Base-by-base conservation (phyloP, 2,888 invertebrate genomes). In the Nymphalis c-album region DNA sequence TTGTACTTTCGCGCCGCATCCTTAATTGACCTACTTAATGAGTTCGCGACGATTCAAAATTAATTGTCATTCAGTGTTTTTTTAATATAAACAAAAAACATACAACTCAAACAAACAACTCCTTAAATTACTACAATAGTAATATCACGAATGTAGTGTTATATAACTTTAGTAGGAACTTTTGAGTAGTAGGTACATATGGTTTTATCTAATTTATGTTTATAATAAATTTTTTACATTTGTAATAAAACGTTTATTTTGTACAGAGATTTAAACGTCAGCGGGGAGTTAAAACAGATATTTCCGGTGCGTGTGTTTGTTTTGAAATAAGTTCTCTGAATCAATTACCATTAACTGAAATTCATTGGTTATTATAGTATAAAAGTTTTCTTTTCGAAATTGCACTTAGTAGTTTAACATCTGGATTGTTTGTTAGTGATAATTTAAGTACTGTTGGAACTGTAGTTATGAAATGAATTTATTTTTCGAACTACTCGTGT, bases 221-320 rank as follows among this genome's bases (percentile, higher is more conserved):
- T 48, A n/a, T 48, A 17, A 17, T 48, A n/a, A 47, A n/a, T 17
- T 17, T 17, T 48, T 48, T 48, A 18, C 7, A n/a, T 48, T 18
- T 48, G 48, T 48, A 48, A 48, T 48, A 7, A 48, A 48, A 17
- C 26, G 26, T n/a, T 10, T 60, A 45, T 31, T 31, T 31, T 45
- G 16, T 20, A 7, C 10, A n/a, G 18, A 40, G 22, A 65, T 53
- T 59, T 50, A 61, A 65, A 60, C 16, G 66, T 61, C 66, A 31
- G 61, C 31, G 17, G n/a, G 26, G 60, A 66, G 47, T 53, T 5
- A 13, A 61, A 48, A 46, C 60, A 66, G 66, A 66, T 47, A 18
- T 55, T 60, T 53, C 26, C 53, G 17, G 60, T 60, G 31, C 26
- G 47, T 31, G 35, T 31, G 55, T 57, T 53, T 59, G 60, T 60